These are phyloP conservation scores for Leucozona laternaria DNA, from an alignment of 2,888 invertebrate species.

Conservation along the genomic window DNA sequence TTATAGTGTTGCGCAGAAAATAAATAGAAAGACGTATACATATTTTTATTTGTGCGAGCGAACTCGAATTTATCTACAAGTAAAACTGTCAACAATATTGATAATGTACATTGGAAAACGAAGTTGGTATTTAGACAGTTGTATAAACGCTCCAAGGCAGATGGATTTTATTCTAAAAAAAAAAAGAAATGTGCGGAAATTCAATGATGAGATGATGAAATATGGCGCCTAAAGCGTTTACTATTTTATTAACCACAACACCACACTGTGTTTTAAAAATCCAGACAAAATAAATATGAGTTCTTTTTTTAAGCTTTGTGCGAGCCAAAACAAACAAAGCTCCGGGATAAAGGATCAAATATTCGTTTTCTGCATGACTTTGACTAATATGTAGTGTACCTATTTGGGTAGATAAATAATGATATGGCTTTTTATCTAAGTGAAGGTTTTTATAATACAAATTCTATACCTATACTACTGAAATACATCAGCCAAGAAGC, in stretches of 20 bases:
- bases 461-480: no score
- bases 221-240: conserved; percentile 3
- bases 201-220: conserved; percentile 60
- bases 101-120: conserved; percentile 29
- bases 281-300: conserved; percentile 7
- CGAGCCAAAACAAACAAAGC: not conserved
- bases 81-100: conserved; percentile 57
- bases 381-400: no score
- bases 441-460: no score
- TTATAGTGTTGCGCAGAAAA: not conserved
- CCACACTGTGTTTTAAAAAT: not conserved
- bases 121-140: conserved; percentile 42
- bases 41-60: conserved; percentile 41
- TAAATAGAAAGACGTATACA: conserved; percentile 1
- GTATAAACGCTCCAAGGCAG: conserved; percentile 51
- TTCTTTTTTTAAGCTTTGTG: not conserved
- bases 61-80: conserved; percentile 49
- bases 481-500: no score
- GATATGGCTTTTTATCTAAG: no score
- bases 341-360: not conserved
- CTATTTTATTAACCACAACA: conserved; percentile 8
- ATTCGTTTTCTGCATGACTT: not conserved
- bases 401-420: no score
- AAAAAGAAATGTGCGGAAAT: conserved; percentile 62
- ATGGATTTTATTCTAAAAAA: conserved; percentile 15